Percentiles rank a stretch among this genome's conserved stretches.
These are phyloP conservation scores for Murina feae DNA, from an alignment of 2,113 vertebrate genomes.

Conservation along the genomic window DNA sequence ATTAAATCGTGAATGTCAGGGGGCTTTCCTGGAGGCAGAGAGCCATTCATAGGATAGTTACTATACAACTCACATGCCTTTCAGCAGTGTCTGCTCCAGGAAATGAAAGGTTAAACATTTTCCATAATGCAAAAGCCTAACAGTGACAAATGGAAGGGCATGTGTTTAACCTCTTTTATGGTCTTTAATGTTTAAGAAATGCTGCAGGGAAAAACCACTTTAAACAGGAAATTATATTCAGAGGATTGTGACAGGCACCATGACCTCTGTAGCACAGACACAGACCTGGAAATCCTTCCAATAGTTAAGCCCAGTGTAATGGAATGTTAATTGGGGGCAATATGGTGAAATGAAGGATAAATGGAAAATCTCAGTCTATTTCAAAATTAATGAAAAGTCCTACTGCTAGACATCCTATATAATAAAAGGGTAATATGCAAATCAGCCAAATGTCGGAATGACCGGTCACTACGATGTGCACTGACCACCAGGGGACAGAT, in stretches of 20 bases:
- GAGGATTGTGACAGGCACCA: not conserved
- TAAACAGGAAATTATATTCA: constrained; percentile 25
- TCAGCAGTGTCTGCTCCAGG: constrained; percentile 67
- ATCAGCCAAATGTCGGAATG: accelerated
- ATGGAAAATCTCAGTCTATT: not conserved
- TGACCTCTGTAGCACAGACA: constrained; percentile 2
- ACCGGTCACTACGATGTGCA: too few relatives aligned
- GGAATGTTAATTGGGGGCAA: not conserved
- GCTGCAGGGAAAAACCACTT: constrained; percentile 34
- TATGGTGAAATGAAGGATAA: constrained; percentile 1
- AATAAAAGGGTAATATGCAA: too few relatives aligned
- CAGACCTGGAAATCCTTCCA: not conserved
- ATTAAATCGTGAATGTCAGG: constrained; percentile 67
- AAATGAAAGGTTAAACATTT: constrained; percentile 76
- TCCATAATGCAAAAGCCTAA: constrained; percentile 52
- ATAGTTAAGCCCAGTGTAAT: not conserved
- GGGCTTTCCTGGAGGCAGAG: constrained; percentile 69
- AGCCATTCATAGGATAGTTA: constrained; percentile 61
- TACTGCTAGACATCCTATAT: not conserved
- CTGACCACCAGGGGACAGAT: too few relatives aligned
- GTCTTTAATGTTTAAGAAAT: constrained; percentile 48
- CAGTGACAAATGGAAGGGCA: constrained; percentile 66
- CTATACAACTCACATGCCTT: constrained; percentile 74
- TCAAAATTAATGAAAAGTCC: not conserved
- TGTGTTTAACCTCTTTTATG: constrained; percentile 47